Percentiles rank a stretch among this genome's conserved stretches.
Evolutionary conservation across 2,113 vertebrate genomes (phyloP).

Genomic region (Conger conger): DNA sequence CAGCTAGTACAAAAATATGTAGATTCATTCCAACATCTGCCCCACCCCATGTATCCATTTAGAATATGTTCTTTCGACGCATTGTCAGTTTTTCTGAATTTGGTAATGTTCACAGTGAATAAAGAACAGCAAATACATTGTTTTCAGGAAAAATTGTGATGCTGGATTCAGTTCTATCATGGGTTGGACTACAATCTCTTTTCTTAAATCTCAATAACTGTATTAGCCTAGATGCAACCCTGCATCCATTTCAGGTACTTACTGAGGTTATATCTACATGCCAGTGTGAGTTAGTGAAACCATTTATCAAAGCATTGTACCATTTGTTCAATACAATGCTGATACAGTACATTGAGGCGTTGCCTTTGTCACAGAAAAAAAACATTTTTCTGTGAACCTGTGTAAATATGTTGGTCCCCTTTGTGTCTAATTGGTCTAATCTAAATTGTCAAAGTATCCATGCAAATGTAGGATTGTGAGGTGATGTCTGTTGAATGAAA

Average conservation of each 20-base stretch:
- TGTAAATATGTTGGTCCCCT: not conserved
- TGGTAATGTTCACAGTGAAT: not conserved
- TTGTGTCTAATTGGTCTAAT: not conserved
- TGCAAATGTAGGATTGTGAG: not conserved
- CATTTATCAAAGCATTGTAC: slow-evolving; percentile 12
- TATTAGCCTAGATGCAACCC: not conserved
- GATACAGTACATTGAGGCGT: not conserved
- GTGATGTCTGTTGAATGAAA: too few relatives aligned
- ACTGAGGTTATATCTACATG: slow-evolving; percentile 17
- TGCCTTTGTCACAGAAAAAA: slow-evolving; percentile 13
- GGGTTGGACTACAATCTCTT: not conserved
- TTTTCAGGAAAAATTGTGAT: not conserved
- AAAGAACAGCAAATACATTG: not conserved
- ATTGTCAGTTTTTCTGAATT: not conserved
- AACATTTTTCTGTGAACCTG: not conserved
- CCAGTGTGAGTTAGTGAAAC: slow-evolving; percentile 5
- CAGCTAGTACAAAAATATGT: not conserved
- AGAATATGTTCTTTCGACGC: too few relatives aligned
- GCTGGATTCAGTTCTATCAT: not conserved
- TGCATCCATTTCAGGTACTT: not conserved
- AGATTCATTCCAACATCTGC: not conserved
- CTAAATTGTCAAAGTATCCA: not conserved
- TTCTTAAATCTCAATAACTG: not conserved
- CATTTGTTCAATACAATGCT: not conserved
- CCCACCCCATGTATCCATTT: too few relatives aligned